Evolutionary conservation across 2,113 vertebrate species (phyloP).

Genomic region (Ophthalmolycus amberensis): DNA sequence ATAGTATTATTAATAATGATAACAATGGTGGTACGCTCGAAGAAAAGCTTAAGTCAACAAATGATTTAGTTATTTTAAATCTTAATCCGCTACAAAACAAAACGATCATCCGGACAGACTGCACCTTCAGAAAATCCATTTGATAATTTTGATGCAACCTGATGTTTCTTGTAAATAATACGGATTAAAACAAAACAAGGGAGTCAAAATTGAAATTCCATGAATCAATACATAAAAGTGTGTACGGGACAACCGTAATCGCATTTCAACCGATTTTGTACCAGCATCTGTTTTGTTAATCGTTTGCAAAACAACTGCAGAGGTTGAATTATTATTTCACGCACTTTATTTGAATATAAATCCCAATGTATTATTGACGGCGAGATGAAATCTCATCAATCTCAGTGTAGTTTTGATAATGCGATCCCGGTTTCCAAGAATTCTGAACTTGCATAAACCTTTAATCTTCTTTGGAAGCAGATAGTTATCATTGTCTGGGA

Average conservation of each 20-base stretch:
- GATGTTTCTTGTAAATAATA: slow-evolving; percentile 87
- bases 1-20: slow-evolving; percentile 1
- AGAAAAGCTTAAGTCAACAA: slow-evolving; percentile 23
- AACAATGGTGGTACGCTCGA: slow-evolving; percentile 20
- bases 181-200: slow-evolving; percentile 90
- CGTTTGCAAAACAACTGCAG: slow-evolving; percentile 85
- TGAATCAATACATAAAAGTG: slow-evolving; percentile 92
- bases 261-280: slow-evolving; percentile 85
- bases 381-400: slow-evolving; percentile 76
- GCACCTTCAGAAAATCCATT: slow-evolving; percentile 55
- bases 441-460: slow-evolving; percentile 79
- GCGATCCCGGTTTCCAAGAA: slow-evolving; percentile 79
- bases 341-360: slow-evolving; percentile 73
- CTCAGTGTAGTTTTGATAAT: slow-evolving; percentile 75
- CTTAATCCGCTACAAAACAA: slow-evolving; percentile 55
- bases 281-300: slow-evolving; percentile 90
- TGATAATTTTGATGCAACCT: slow-evolving; percentile 69
- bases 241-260: slow-evolving; percentile 88
- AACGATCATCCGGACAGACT: slow-evolving; percentile 55
- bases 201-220: slow-evolving; percentile 90
- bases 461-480: slow-evolving; percentile 84
- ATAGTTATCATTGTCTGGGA: slow-evolving; percentile 84
- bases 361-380: slow-evolving; percentile 76
- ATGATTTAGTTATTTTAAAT: slow-evolving; percentile 41
- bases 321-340: slow-evolving; percentile 81